A percentile compares a stretch with the other conserved stretches of the same genome.
Conservation (phyloP, 2,113 vertebrate species). For the Aspidoscelis tigris region DNA sequence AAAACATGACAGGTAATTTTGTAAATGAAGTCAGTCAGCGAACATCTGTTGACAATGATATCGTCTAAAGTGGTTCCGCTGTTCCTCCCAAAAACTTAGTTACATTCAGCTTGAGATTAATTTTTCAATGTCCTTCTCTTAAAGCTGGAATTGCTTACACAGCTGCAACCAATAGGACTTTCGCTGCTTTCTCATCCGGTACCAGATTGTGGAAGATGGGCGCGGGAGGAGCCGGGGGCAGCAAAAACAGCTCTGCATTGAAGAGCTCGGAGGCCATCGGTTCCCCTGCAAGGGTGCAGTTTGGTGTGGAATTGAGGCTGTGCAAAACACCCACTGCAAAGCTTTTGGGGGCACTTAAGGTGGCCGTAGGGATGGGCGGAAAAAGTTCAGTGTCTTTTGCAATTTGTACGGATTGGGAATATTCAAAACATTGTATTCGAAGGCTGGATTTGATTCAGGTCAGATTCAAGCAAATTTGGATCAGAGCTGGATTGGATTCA, state of each 20-base stretch:
- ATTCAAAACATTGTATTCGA: no score
- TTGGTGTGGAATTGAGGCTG: no score
- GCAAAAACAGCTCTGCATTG: conserved; percentile 34
- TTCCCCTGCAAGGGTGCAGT: not conserved
- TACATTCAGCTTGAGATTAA: conserved; percentile 66
- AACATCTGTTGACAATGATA: conserved; percentile 74
- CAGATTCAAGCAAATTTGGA: no score
- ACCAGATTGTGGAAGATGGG: conserved; percentile 63
- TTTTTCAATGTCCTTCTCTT: conserved; percentile 74
- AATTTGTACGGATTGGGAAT: no score
- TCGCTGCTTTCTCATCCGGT: conserved; percentile 53
- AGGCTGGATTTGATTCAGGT: no score
- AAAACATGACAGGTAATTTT: conserved; percentile 67
- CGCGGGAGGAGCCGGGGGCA: not conserved
- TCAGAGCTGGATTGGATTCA: no score
- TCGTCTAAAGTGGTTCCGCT: conserved; percentile 67
- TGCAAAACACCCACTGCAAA: no score
- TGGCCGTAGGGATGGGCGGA: no score
- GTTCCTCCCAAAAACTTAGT: conserved; percentile 70
- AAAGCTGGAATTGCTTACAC: conserved; percentile 64
- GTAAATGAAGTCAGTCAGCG: conserved; percentile 68
- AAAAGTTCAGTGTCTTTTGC: no score
- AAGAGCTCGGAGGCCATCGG: not conserved
- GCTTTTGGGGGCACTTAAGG: no score
- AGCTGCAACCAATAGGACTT: conserved; percentile 58